Base-by-base conservation (phyloP, 2,888 invertebrate species). In the Apotomis betuletana region DNA sequence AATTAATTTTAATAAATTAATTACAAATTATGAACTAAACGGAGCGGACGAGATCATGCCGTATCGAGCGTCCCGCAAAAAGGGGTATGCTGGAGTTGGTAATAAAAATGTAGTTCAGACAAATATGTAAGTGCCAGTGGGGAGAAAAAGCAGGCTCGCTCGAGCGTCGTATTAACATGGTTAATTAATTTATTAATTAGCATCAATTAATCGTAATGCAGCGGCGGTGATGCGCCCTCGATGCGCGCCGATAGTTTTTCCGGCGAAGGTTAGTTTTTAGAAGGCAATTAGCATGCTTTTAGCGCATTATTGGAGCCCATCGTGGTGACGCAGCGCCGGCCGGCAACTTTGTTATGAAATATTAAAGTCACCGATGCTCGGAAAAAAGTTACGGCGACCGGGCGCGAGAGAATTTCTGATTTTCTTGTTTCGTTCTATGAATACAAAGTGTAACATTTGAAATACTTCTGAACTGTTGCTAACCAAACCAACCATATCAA, bases 131-230 rank as follows among this genome's bases (percentile, higher is more conserved):
- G 84, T 86, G 86, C 80, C 81, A 75, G 77, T 77, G 2, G 71
- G 54, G 67, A 83, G 83, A 91, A 91, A 90, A 90, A 90, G 84
- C 79, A 80, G 83, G 87, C 78, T 82, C 84, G 82, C 82, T 87
- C 84, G 85, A 84, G 87, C 90, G 88, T 87, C 79, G 85, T 87
- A 90, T 89, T 89, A 89, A 88, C 89, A 90, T 90, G 88, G 87
- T 84, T 91, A 91, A 91, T 91, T 91, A 89, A 91, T 92, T 91
- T 90, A 92, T 91, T 90, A 90, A 91, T 92, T 91, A 90, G 84
- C 90, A 90, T 90, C 87, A 90, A 91, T 91, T 91, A 90, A 89
- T 88, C 85, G 89, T 87, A 87, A 84, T 87, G 85, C 83, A 77
- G 82, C 82, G 83, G 79, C 79, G 81, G 81, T 79, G 82, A 70